phyloP scores from a whole-genome alignment of 2,888 invertebrate species.

The Pseudococcus jackbeardsleyi region DNA sequence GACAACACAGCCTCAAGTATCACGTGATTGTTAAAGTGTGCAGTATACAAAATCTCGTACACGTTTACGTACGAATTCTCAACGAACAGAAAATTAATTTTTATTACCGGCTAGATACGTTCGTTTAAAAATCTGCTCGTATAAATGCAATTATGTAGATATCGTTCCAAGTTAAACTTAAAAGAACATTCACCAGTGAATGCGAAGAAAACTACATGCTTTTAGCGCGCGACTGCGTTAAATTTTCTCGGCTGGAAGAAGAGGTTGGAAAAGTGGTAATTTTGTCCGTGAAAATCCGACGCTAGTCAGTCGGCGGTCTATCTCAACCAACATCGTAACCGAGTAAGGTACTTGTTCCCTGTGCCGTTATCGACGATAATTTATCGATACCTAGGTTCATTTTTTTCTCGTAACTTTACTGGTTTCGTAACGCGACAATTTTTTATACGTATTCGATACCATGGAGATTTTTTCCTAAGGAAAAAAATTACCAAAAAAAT shows the following conservation, averaged over 20 bases:
- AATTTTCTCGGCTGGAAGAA: slow-evolving; percentile 31
- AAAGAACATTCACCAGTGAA: slow-evolving; percentile 11
- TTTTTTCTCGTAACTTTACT: background rate
- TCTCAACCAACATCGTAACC: slow-evolving; percentile 35
- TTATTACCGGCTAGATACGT: background rate
- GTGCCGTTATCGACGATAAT: background rate
- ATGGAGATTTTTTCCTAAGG: background rate
- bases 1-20: background rate
- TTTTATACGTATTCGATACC: background rate
- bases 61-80: background rate
- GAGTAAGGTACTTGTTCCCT: slow-evolving; percentile 9
- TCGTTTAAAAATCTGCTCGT: slow-evolving; percentile 13
- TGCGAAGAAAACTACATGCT: slow-evolving; percentile 31
- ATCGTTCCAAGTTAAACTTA: background rate
- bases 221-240: slow-evolving; percentile 51
- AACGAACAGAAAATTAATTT: background rate
- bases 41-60: background rate
- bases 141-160: slow-evolving; percentile 28
- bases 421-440: background rate
- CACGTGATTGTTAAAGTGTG: background rate
- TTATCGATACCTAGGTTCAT: background rate
- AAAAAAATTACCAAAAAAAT: background rate
- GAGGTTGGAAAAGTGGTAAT: slow-evolving; percentile 48
- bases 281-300: slow-evolving; percentile 45
- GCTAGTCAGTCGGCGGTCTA: slow-evolving; percentile 47